Conservation (phyloP, 1,140 invertebrate genomes). For the Parapsyche elsis region DNA sequence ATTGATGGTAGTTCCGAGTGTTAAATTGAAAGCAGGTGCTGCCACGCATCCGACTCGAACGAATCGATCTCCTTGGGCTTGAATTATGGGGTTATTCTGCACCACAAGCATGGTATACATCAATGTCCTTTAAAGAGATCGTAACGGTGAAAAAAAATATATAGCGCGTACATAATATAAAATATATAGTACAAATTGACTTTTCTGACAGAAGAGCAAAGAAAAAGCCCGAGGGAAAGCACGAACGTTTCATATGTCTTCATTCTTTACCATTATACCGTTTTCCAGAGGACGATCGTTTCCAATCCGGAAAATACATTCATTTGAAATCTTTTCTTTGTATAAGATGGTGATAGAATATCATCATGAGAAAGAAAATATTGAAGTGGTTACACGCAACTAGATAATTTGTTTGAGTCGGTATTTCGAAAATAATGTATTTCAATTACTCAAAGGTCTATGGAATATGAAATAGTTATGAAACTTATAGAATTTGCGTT, state of each 20-base stretch:
- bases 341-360: too few relatives aligned
- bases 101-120: constrained; percentile 72
- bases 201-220: constrained; percentile 10
- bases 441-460: too few relatives aligned
- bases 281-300: background rate
- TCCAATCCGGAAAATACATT: constrained; percentile 10
- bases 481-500: too few relatives aligned
- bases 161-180: constrained; percentile 14
- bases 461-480: too few relatives aligned
- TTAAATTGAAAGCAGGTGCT: constrained; percentile 57
- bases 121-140: constrained; percentile 66
- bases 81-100: constrained; percentile 75
- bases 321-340: too few relatives aligned
- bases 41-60: constrained; percentile 74
- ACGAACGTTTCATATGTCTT: constrained; percentile 11
- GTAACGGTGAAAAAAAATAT: constrained; percentile 29
- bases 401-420: too few relatives aligned
- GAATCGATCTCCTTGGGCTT: constrained; percentile 74
- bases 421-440: too few relatives aligned
- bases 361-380: too few relatives aligned
- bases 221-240: constrained; percentile 13
- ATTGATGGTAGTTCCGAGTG: constrained; percentile 61
- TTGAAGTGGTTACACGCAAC: too few relatives aligned
- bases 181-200: constrained; percentile 22
- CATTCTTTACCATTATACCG: constrained; percentile 19